These are phyloP conservation scores for Dasysyrphus tricinctus DNA, from an alignment of 2,888 invertebrate species.

Conservation along the genomic window DNA sequence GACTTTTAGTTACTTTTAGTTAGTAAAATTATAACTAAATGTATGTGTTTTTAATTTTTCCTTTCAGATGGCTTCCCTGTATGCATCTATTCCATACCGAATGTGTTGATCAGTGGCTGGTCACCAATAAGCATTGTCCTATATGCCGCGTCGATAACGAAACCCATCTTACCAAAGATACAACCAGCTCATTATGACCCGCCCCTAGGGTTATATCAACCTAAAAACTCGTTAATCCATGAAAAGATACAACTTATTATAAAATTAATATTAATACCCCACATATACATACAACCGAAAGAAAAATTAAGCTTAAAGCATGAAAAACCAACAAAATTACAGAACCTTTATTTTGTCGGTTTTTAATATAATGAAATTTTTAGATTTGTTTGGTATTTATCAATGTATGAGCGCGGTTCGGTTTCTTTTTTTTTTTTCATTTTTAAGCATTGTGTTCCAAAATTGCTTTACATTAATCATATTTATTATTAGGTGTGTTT, in stretches of 20 bases:
- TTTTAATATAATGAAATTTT: not conserved
- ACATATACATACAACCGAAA: slow-evolving; percentile 21
- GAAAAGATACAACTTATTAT: slow-evolving; percentile 32
- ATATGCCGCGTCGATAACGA: slow-evolving; percentile 97
- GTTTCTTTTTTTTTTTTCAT: not conserved
- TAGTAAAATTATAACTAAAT: not conserved
- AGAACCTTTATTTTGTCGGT: too few relatives aligned
- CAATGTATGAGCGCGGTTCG: not conserved
- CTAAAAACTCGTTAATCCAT: slow-evolving; percentile 75
- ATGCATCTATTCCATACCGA: slow-evolving; percentile 97
- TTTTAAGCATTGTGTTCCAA: too few relatives aligned
- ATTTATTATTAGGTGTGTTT: slow-evolving; percentile 7
- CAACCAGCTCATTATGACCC: slow-evolving; percentile 82
- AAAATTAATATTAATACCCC: slow-evolving; percentile 24
- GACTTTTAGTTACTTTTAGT: too few relatives aligned
- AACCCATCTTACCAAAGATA: slow-evolving; percentile 89
- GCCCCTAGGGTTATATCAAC: slow-evolving; percentile 80
- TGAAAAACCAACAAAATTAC: slow-evolving; percentile 17
- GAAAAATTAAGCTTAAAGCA: slow-evolving; percentile 14
- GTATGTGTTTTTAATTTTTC: slow-evolving; percentile 33
- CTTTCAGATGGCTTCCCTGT: slow-evolving; percentile 91
- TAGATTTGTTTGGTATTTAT: not conserved
- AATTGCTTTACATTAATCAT: slow-evolving; percentile 5
- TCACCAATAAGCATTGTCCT: slow-evolving; percentile 95
- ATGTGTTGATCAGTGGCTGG: slow-evolving; percentile 97